Percentiles rank a stretch among this genome's conserved stretches.
These are phyloP conservation scores for Volucella inflata DNA, from an alignment of 2,888 invertebrate species.

Conservation along the genomic window DNA sequence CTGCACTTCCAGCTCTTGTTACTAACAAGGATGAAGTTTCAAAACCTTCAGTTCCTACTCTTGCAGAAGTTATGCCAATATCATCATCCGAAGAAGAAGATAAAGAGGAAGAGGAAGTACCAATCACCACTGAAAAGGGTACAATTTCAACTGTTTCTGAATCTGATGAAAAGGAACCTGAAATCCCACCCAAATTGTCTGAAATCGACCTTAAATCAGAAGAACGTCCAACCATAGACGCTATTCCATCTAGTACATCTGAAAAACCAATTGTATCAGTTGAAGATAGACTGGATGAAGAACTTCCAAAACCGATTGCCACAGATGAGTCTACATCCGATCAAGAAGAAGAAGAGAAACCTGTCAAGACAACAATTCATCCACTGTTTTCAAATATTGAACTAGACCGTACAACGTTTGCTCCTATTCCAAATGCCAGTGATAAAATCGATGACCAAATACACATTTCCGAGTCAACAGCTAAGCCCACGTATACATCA, in stretches of 20 bases:
- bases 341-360: constrained; percentile 69
- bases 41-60: constrained; percentile 16
- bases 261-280: constrained; percentile 30
- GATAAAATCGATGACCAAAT: constrained; percentile 41
- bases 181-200: constrained; percentile 40
- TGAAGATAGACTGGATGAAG: constrained; percentile 38
- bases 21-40: constrained; percentile 63
- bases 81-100: constrained; percentile 74
- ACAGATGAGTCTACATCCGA: constrained; percentile 62
- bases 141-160: constrained; percentile 18
- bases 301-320: constrained; percentile 65
- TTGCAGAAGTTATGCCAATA: constrained; percentile 47
- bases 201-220: constrained; percentile 56
- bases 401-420: constrained; percentile 66
- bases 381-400: constrained; percentile 78
- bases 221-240: constrained; percentile 53
- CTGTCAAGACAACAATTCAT: constrained; percentile 78
- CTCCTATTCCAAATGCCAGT: constrained; percentile 54
- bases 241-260: constrained; percentile 2
- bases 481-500: constrained; percentile 3
- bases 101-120: constrained; percentile 38
- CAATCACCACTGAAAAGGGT: constrained; percentile 36
- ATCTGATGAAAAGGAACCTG: constrained; percentile 42
- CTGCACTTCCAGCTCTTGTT: constrained; percentile 43
- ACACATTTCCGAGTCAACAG: constrained; percentile 21